Evolutionary conservation across 1,140 invertebrate genomes (phyloP).

Genomic region (Coenobita brevimanus): DNA sequence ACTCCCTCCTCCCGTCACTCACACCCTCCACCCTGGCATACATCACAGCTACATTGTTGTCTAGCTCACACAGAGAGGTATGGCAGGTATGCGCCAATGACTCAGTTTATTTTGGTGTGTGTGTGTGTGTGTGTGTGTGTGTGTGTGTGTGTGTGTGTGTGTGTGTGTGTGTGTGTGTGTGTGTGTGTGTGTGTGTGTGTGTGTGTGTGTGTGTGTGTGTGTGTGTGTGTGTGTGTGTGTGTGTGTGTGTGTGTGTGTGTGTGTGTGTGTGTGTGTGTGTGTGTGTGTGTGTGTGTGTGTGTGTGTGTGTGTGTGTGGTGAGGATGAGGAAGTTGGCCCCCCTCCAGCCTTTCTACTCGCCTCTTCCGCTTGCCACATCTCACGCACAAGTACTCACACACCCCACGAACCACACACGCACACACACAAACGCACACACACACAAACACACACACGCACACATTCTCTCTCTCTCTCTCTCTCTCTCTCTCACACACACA

Average conservation of each 20-base stretch:
- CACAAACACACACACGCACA: neutral
- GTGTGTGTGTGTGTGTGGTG: neutral
- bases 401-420: neutral
- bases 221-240: too few relatives aligned
- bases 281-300: neutral
- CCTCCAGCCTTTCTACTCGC: neutral
- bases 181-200: slow-evolving; percentile 12
- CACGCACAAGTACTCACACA: neutral
- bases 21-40: too few relatives aligned
- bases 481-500: slow-evolving; percentile 10
- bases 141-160: neutral
- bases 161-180: neutral
- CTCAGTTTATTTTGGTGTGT: too few relatives aligned
- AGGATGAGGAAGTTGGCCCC: too few relatives aligned
- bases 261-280: slow-evolving; percentile 23
- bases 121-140: slow-evolving; percentile 23
- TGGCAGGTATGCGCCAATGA: too few relatives aligned
- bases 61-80: too few relatives aligned
- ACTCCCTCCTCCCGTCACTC: too few relatives aligned
- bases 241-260: too few relatives aligned
- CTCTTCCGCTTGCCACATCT: neutral
- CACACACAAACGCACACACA: neutral
- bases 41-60: too few relatives aligned
- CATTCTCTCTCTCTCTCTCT: slow-evolving; percentile 2
- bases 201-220: neutral